A percentile compares a stretch with the other conserved stretches of the same genome.
Evolutionary conservation across 2,888 invertebrate species (phyloP).

Genomic region (Drosophila prostipennis): DNA sequence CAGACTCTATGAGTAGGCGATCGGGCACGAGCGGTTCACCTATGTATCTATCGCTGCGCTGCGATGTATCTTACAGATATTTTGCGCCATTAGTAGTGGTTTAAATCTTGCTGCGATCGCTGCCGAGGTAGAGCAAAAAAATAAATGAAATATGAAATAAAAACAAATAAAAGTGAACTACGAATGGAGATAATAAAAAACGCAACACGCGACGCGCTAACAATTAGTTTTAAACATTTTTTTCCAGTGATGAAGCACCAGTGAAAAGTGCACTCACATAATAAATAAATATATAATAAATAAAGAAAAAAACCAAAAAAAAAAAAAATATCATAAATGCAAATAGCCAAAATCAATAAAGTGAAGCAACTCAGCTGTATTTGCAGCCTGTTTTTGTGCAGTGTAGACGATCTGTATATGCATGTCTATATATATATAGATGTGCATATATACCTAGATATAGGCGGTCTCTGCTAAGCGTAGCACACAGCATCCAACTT

Average conservation of each 20-base stretch:
- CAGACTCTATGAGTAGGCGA: slow-evolving; percentile 29
- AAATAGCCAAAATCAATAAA: slow-evolving; percentile 9
- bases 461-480: slow-evolving; percentile 23
- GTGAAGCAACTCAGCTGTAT: slow-evolving; percentile 48
- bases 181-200: slow-evolving; percentile 11
- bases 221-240: slow-evolving; percentile 10
- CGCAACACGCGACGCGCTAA: slow-evolving; percentile 37
- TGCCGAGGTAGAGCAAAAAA: slow-evolving; percentile 23
- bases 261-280: slow-evolving; percentile 17
- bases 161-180: not conserved
- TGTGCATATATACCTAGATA: slow-evolving; percentile 19
- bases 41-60: slow-evolving; percentile 26
- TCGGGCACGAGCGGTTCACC: slow-evolving; percentile 24
- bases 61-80: slow-evolving; percentile 40
- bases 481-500: slow-evolving; percentile 37
- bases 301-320: not conserved
- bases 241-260: slow-evolving; percentile 25
- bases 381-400: slow-evolving; percentile 16
- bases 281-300: not conserved
- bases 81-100: slow-evolving; percentile 43
- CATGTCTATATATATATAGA: slow-evolving; percentile 22
- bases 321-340: not conserved
- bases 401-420: slow-evolving; percentile 36
- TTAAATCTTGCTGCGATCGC: slow-evolving; percentile 43
- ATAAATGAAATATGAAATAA: not conserved